A percentile compares a stretch with the other conserved stretches of the same genome.
These are phyloP conservation scores for Periparus ater DNA, from an alignment of 2,797 vertebrate species.

Conservation along the genomic window DNA sequence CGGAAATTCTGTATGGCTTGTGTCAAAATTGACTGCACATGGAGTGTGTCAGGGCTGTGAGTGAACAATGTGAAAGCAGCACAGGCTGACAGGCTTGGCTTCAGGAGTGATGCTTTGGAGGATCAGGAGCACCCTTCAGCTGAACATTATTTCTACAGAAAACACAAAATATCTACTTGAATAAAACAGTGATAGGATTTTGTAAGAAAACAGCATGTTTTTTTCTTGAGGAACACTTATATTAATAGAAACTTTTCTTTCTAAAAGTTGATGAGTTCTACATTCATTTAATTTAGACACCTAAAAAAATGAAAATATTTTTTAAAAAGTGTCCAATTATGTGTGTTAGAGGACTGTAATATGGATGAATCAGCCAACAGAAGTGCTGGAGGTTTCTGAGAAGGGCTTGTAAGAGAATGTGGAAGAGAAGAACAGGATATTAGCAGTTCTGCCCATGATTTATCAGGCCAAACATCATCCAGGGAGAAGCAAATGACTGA, in stretches of 20 bases:
- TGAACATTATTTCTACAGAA: neutral
- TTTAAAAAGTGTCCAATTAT: neutral
- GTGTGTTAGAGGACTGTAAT: neutral
- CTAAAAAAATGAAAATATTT: neutral
- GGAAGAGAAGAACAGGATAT: neutral
- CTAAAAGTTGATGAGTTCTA: neutral
- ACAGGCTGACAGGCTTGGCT: neutral
- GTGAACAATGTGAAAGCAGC: neutral
- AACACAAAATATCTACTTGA: neutral
- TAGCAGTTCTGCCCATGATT: neutral
- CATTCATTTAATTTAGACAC: neutral
- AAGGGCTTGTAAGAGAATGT: neutral
- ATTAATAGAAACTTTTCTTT: neutral
- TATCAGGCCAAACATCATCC: neutral
- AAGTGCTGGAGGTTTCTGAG: neutral
- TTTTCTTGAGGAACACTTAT: neutral
- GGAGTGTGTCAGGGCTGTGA: neutral
- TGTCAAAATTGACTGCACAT: conserved; percentile 32
- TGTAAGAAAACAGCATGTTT: neutral
- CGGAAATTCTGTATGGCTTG: conserved; percentile 4
- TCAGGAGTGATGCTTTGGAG: neutral
- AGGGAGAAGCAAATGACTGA: neutral
- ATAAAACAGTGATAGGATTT: neutral
- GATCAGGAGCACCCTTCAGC: neutral
- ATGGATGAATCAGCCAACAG: neutral